Conservation (phyloP, 2,888 invertebrate species). For the Thymelicus acteon region DNA sequence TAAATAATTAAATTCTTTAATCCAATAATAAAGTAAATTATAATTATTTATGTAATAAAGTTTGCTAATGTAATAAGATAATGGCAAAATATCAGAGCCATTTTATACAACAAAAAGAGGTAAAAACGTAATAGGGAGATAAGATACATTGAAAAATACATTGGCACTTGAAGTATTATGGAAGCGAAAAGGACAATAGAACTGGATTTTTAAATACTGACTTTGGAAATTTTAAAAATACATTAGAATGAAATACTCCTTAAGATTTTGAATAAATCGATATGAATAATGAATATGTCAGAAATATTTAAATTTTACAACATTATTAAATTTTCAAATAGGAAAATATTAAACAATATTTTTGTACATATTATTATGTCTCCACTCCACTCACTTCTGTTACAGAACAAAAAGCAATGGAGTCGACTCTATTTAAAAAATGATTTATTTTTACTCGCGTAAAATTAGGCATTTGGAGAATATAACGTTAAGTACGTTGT, state of each 20-base stretch:
- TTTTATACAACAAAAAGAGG: conserved; percentile 41
- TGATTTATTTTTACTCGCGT: neutral
- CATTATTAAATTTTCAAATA: neutral
- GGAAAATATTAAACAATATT: conserved; percentile 1
- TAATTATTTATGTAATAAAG: neutral
- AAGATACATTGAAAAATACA: conserved; percentile 3
- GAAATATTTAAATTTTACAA: conserved; percentile 9
- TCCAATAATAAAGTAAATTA: conserved; percentile 16
- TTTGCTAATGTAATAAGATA: conserved; percentile 26
- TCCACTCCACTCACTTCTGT: conserved; percentile 5
- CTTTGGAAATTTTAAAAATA: neutral
- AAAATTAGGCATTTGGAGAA: conserved; percentile 18
- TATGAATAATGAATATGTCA: conserved; percentile 22
- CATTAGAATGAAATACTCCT: neutral
- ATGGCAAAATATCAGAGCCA: conserved; percentile 46
- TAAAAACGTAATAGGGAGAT: conserved; percentile 34
- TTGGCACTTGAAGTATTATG: conserved; percentile 41
- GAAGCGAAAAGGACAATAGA: conserved; percentile 27
- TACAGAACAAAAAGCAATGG: neutral
- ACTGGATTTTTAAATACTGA: conserved; percentile 6
- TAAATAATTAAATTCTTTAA: conserved; percentile 10
- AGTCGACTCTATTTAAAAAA: neutral
- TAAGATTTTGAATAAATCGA: neutral
- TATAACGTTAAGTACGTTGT: neutral
- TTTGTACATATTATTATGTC: neutral